These are phyloP conservation scores for Anguilla marmorata DNA, from an alignment of 2,797 vertebrate species.

Conservation along the genomic window DNA sequence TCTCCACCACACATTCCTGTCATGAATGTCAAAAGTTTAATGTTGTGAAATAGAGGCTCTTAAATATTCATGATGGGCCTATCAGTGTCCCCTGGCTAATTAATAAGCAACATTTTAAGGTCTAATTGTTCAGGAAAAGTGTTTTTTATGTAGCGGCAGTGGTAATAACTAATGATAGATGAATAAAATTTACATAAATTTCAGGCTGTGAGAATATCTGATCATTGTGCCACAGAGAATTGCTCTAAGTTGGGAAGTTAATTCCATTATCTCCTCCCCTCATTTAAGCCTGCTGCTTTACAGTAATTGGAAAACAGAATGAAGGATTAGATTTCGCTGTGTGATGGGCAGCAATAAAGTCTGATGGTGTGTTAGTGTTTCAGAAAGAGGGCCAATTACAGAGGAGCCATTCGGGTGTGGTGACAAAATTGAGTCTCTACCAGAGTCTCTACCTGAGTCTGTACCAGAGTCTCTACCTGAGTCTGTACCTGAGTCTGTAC, in stretches of 20 bases:
- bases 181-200: constrained; percentile 99
- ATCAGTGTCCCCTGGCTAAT: constrained; percentile 79
- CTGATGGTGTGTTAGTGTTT: constrained; percentile 74
- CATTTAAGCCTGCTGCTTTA: constrained; percentile 84
- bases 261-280: constrained; percentile 91
- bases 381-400: constrained; percentile 70
- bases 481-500: no score
- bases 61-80: constrained; percentile 66
- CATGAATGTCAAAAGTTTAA: constrained; percentile 71
- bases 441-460: no score
- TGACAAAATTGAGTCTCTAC: neutral
- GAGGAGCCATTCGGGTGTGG: constrained; percentile 25
- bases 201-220: constrained; percentile 89
- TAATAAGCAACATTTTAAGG: constrained; percentile 86
- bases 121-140: constrained; percentile 91
- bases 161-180: constrained; percentile 92
- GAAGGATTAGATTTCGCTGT: constrained; percentile 84
- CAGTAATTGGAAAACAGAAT: constrained; percentile 88
- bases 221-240: constrained; percentile 90
- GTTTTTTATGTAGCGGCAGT: constrained; percentile 82
- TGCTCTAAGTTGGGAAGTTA: constrained; percentile 92
- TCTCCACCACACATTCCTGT: constrained; percentile 63
- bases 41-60: constrained; percentile 68
- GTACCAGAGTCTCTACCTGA: no score
- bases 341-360: constrained; percentile 82